phyloP scores from a whole-genome alignment of 37 sponge, comb jelly and placozoan genomes.

The Spongia lamella region DNA sequence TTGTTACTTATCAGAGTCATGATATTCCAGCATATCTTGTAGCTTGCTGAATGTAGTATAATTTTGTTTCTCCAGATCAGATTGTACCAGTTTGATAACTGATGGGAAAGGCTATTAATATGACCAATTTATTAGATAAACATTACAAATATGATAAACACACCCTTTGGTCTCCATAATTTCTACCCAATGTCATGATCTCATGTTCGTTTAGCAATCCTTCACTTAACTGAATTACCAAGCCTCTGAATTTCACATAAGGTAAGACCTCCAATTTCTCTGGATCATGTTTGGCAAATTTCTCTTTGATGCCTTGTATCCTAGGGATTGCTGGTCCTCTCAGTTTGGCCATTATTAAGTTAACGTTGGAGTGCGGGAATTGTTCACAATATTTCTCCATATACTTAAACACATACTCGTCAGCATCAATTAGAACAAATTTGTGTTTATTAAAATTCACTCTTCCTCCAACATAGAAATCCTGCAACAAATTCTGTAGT shows the following conservation, averaged over 20 bases:
- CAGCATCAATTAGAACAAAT: conserved; percentile 87
- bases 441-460: conserved; percentile 79
- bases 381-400: conserved; percentile 84
- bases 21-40: conserved; percentile 15
- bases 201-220: conserved; percentile 85
- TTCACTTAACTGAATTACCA: conserved; percentile 52
- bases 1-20: not conserved
- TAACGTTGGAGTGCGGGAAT: conserved; percentile 79
- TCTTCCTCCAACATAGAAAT: conserved; percentile 81
- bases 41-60: conserved; percentile 37
- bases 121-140: too few species aligned
- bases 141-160: too few species aligned
- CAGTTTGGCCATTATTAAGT: conserved; percentile 64
- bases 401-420: conserved; percentile 94
- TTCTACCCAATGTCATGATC: conserved; percentile 78
- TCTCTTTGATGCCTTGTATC: conserved; percentile 23
- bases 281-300: conserved; percentile 43
- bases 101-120: conserved; percentile 48
- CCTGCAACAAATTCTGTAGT: too few species aligned
- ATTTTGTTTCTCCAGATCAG: conserved; percentile 51
- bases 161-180: conserved; percentile 63
- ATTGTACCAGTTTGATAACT: conserved; percentile 50
- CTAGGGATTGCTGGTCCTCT: conserved; percentile 58
- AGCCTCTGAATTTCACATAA: conserved; percentile 51
- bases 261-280: conserved; percentile 28